Percentiles rank a stretch among this genome's conserved stretches.
Evolutionary conservation across 2,113 vertebrate genomes (phyloP).

Genomic region (Oreochromis tanganicae): DNA sequence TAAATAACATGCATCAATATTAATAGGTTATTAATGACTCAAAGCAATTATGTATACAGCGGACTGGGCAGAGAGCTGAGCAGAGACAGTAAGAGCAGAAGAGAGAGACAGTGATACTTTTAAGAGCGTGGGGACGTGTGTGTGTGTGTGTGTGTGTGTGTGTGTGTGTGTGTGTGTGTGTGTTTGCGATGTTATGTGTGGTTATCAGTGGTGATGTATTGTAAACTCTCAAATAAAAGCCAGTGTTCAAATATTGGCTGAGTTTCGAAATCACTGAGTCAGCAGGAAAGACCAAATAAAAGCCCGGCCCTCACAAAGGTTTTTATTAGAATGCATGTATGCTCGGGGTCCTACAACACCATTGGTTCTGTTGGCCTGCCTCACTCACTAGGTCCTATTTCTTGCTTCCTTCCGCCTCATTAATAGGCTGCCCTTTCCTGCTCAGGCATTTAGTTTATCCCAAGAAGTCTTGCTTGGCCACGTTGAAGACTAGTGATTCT

Average conservation of each 20-base stretch:
- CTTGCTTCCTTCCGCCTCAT: background rate
- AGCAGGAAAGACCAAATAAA: background rate
- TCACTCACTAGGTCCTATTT: background rate
- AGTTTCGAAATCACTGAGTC: background rate
- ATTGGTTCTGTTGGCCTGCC: background rate
- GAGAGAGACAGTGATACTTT: background rate
- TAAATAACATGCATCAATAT: conserved; percentile 66
- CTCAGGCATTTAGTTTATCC: background rate
- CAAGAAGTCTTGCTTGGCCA: background rate
- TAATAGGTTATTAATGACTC: conserved; percentile 62
- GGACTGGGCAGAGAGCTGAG: background rate
- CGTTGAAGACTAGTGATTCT: background rate
- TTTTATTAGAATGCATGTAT: background rate
- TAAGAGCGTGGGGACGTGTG: background rate
- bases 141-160: background rate
- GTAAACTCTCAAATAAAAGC: background rate
- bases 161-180: background rate
- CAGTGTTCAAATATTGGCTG: background rate
- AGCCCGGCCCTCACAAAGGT: background rate
- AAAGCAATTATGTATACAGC: conserved; percentile 41
- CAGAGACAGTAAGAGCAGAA: background rate
- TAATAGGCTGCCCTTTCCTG: background rate
- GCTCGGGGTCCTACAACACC: background rate
- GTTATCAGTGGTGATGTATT: background rate
- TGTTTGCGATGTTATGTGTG: background rate